These are phyloP conservation scores for Lophotis ruficrista DNA, from an alignment of 2,113 vertebrate genomes.

Conservation along the genomic window DNA sequence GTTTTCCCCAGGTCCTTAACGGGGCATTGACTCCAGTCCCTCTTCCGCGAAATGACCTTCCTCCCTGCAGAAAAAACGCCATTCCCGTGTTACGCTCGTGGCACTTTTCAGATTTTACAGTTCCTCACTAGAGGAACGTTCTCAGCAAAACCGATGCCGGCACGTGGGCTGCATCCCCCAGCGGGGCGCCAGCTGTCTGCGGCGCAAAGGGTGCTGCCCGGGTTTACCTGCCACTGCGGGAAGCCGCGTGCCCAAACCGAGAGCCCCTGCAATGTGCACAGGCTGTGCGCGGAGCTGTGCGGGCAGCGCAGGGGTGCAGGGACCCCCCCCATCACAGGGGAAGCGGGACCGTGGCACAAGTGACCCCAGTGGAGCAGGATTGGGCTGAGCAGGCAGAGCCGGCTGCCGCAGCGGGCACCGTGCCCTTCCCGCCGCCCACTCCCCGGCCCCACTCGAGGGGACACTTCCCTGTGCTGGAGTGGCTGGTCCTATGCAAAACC, in stretches of 20 bases:
- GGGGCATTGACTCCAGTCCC: neutral
- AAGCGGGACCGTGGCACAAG: rapidly evolving
- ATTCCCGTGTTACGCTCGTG: neutral
- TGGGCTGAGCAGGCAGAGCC: neutral
- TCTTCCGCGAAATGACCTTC: neutral
- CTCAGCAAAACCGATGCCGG: neutral
- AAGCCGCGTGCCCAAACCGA: rapidly evolving
- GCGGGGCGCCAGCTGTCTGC: rapidly evolving
- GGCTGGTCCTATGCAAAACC: neutral
- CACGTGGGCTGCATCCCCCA: neutral
- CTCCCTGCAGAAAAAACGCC: neutral
- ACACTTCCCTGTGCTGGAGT: neutral
- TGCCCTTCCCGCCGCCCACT: neutral
- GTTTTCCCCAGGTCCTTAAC: neutral
- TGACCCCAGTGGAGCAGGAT: rapidly evolving
- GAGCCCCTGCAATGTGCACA: neutral
- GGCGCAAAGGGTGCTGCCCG: rapidly evolving
- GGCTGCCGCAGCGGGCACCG: rapidly evolving
- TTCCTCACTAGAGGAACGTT: neutral
- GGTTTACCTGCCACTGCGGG: rapidly evolving
- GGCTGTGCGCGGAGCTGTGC: rapidly evolving
- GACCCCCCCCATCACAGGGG: neutral
- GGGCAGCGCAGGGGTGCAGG: neutral
- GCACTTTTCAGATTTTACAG: neutral
- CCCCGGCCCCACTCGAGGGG: neutral